These are phyloP conservation scores for Arctia plantaginis DNA, from an alignment of 2,888 invertebrate genomes.

Conservation along the genomic window DNA sequence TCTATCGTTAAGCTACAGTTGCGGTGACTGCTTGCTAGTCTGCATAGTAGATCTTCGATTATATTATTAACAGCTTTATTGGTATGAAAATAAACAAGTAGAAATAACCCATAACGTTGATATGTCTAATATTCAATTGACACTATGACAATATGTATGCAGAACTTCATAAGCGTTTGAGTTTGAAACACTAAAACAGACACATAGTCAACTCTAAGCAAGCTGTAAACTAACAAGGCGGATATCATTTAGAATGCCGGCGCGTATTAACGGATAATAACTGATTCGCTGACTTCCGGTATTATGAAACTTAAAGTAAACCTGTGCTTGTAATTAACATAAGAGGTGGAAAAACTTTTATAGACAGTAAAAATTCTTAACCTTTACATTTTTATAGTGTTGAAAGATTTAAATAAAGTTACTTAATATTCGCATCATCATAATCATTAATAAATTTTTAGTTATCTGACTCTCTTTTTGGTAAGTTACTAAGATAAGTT, in stretches of 20 bases:
- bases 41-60: too few species aligned
- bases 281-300: constrained; percentile 40
- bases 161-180: too few species aligned
- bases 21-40: not conserved
- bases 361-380: not conserved
- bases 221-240: constrained; percentile 24
- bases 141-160: too few species aligned
- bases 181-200: not conserved
- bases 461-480: not conserved
- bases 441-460: not conserved
- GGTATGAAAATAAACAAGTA: not conserved
- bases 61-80: not conserved
- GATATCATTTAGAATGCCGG: constrained; percentile 34
- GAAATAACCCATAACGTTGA: not conserved
- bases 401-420: not conserved
- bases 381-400: not conserved
- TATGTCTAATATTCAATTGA: not conserved
- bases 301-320: constrained; percentile 29
- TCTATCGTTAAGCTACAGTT: not conserved
- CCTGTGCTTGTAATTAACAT: not conserved
- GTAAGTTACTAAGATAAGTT: not conserved
- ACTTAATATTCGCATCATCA: not conserved
- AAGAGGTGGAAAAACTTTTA: not conserved
- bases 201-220: not conserved
- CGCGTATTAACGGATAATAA: constrained; percentile 40